These are phyloP conservation scores for Drosophila anceps DNA, from an alignment of 2,888 invertebrate species.

Conservation along the genomic window DNA sequence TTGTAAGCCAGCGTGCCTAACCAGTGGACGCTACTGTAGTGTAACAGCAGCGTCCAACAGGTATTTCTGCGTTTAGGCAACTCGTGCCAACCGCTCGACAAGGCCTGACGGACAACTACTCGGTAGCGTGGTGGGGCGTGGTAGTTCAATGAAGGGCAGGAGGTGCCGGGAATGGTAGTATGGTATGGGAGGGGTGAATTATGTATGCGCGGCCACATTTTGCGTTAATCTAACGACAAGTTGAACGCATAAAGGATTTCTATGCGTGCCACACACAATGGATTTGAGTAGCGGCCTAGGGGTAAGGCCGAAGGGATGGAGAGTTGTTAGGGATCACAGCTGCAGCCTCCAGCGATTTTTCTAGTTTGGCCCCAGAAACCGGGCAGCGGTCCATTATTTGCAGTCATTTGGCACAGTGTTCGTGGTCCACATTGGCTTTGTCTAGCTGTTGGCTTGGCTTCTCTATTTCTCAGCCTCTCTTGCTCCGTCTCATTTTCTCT, in stretches of 20 bases:
- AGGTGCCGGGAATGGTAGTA: too few relatives aligned
- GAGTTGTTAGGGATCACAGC: constrained; percentile 2
- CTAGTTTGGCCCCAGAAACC: constrained; percentile 19
- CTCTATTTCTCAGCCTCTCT: constrained; percentile 1
- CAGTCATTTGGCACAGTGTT: constrained; percentile 73
- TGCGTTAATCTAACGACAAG: constrained; percentile 81
- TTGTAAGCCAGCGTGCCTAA: constrained; percentile 16
- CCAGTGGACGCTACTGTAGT: constrained; percentile 29
- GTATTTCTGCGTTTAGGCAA: constrained; percentile 44
- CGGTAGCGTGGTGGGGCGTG: neutral
- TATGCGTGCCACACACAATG: constrained; percentile 67
- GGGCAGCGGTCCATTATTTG: constrained; percentile 67
- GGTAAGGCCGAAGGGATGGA: neutral
- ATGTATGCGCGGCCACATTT: constrained; percentile 78
- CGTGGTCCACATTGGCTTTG: constrained; percentile 52
- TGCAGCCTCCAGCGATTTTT: constrained; percentile 26
- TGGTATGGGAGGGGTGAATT: constrained; percentile 38
- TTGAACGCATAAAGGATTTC: constrained; percentile 77
- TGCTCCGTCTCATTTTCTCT: constrained; percentile 21
- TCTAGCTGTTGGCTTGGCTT: constrained; percentile 15
- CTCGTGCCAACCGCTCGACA: constrained; percentile 36
- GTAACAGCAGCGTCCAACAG: constrained; percentile 60
- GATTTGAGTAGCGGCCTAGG: constrained; percentile 26
- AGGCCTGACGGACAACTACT: neutral
- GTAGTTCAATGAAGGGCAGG: neutral